Conservation (phyloP, 2,113 vertebrate genomes). For the Cyprinodon variegatus region DNA sequence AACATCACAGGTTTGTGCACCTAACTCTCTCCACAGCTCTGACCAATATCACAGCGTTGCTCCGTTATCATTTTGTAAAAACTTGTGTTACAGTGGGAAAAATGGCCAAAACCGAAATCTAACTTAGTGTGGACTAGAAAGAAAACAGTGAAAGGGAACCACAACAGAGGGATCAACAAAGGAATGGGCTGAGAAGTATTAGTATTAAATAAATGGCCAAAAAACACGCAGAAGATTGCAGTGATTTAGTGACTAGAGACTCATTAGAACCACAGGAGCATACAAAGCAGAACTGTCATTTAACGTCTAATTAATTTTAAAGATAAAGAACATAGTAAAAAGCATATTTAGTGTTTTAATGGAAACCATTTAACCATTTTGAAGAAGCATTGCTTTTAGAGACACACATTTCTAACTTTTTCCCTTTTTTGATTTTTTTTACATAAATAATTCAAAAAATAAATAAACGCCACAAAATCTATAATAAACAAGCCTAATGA, state of each 20-base stretch:
- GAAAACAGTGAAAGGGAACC: not conserved
- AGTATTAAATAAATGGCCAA: no score
- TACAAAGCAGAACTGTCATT: not conserved
- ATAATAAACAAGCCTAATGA: not conserved
- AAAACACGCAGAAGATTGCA: no score
- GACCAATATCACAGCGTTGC: constrained; percentile 80
- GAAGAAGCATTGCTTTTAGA: not conserved
- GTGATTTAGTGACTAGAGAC: not conserved
- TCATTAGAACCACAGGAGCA: not conserved
- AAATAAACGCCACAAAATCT: not conserved
- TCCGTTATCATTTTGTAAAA: constrained; percentile 7
- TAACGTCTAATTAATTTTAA: not conserved
- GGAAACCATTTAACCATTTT: not conserved
- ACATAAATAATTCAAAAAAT: not conserved
- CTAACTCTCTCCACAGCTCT: constrained; percentile 83
- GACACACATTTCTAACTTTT: not conserved
- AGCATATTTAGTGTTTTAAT: no score
- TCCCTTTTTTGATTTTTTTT: not conserved
- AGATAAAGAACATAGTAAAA: not conserved
- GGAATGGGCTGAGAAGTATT: no score
- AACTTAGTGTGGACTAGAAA: not conserved
- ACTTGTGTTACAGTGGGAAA: no score
- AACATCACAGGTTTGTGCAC: constrained; percentile 87
- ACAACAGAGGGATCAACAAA: not conserved
- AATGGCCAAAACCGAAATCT: not conserved